Evolutionary conservation across 2,888 invertebrate genomes (phyloP), one percentile per base, ranked within the genome.

Genomic region (Nesidiocoris tenuis): DNA sequence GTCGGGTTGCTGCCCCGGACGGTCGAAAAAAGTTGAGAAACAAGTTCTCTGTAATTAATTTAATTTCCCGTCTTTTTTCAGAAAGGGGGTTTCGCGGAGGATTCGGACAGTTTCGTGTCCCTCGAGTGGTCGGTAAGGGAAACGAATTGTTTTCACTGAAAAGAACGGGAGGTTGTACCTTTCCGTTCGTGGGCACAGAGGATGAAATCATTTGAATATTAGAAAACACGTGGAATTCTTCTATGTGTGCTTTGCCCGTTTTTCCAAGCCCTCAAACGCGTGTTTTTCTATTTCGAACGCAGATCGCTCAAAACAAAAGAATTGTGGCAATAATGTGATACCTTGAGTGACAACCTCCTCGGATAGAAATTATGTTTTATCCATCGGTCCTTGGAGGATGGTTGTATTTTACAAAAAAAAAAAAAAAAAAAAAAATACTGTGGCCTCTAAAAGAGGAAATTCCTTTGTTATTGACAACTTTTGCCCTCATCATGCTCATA

Each of bases 1-100:
- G 57, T 56, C 21, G 17, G 24, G 54, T 24, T 18, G n/a, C 59
- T 59, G 3, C 61, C 70, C 1, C 70, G n/a, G 21, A 68, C 17
- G 59, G 54, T 9, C 23, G 22, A 68, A 68, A 70, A 70, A 70
- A 61, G 24, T 70, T 61, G 70, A 70, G 70, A 70, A 59, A 70
- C 70, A 70, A 70, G 70, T 70, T 70, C 61, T 61, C 59, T 70
- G 70, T 70, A 70, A 70, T 70, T 70, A 70, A 70, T 70, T 70
- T 70, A 56, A 57, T 70, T 70, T 70, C 55, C 57, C 23, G 19
- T 57, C 67, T 21, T 57, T 61, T 61, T 70, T 59, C 61, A 7
- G 25, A 70, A 23, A 24, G 61, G 59, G 22, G 21, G 24, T 68
- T 70, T 56, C 55, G 21, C 16, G 22, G 55, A 55, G 56, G 67